These are phyloP conservation scores for Dendrophyllia cribrosa DNA, from an alignment of 64 coral and sea anemone genomes.

Conservation along the genomic window DNA sequence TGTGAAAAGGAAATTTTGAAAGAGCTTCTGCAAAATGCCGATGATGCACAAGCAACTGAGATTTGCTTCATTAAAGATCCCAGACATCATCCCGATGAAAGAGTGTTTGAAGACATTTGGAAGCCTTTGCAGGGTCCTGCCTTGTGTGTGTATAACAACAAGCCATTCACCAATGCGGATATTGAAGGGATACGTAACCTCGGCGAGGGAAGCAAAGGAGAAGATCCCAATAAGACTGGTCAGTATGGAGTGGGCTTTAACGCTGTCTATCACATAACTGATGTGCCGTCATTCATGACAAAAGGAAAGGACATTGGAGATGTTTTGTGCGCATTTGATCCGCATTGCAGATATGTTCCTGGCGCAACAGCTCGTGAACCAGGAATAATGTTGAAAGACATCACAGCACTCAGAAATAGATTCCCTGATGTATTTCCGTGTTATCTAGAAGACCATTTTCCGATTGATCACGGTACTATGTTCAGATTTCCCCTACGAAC, in stretches of 20 bases:
- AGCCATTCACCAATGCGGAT: slow-evolving; percentile 73
- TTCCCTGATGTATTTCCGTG: slow-evolving; percentile 82
- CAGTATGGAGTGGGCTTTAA: slow-evolving; percentile 92
- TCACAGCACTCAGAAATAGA: slow-evolving; percentile 2
- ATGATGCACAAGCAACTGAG: slow-evolving; percentile 89
- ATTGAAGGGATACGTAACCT: slow-evolving; percentile 79
- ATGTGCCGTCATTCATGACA: slow-evolving; percentile 81
- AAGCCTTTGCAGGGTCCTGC: slow-evolving; percentile 84
- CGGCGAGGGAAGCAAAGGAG: slow-evolving; percentile 85
- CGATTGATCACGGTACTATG: slow-evolving; percentile 70
- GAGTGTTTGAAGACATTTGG: slow-evolving; percentile 82
- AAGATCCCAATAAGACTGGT: slow-evolving; percentile 89
- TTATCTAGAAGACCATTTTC: slow-evolving; percentile 54
- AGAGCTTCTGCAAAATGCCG: slow-evolving; percentile 94
- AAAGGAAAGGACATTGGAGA: slow-evolving; percentile 65
- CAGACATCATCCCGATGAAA: slow-evolving; percentile 48
- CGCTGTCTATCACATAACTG: slow-evolving; percentile 90
- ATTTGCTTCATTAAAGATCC: slow-evolving; percentile 84
- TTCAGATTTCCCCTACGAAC: slow-evolving; percentile 80
- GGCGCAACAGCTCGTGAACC: slow-evolving; percentile 60
- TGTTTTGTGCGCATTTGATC: slow-evolving; percentile 79
- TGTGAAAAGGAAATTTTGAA: slow-evolving; percentile 83
- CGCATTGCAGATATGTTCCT: slow-evolving; percentile 66
- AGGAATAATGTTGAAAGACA: slow-evolving; percentile 57
- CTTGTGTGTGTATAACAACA: slow-evolving; percentile 88